Percentiles rank a stretch among this genome's conserved stretches.
Evolutionary conservation across 1,140 invertebrate species (phyloP).

Genomic region (Triops cancriformis): DNA sequence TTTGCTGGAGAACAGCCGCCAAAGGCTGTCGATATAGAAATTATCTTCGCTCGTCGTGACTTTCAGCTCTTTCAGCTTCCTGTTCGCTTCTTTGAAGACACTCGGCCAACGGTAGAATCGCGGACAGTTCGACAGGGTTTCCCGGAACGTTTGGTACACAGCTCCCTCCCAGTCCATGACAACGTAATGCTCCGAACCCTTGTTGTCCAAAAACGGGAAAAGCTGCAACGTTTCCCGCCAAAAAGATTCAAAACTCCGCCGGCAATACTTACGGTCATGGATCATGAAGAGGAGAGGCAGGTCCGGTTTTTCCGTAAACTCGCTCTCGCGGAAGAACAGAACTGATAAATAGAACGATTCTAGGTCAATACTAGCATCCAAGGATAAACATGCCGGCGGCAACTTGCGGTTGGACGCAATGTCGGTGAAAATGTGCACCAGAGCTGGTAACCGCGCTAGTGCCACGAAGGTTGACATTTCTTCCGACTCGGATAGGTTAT

Average conservation of each 20-base stretch:
- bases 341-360: background rate
- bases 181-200: background rate
- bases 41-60: background rate
- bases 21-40: background rate
- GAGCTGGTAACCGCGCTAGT: background rate
- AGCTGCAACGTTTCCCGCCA: background rate
- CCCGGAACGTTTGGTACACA: background rate
- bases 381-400: background rate
- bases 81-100: background rate
- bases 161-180: background rate
- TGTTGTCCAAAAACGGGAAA: background rate
- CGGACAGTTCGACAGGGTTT: background rate
- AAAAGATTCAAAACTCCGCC: background rate
- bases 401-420: background rate
- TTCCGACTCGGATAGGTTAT: background rate
- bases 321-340: conserved; percentile 2
- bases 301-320: conserved; percentile 3
- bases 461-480: background rate
- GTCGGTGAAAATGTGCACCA: background rate
- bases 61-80: background rate
- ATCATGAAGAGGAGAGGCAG: conserved; percentile 1
- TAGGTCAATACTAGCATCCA: background rate
- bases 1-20: background rate
- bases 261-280: background rate
- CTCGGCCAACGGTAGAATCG: background rate